Percentiles rank a stretch among this genome's conserved stretches.
Evolutionary conservation across 2,888 invertebrate genomes (phyloP).

Genomic region (Slavum lentiscoides): DNA sequence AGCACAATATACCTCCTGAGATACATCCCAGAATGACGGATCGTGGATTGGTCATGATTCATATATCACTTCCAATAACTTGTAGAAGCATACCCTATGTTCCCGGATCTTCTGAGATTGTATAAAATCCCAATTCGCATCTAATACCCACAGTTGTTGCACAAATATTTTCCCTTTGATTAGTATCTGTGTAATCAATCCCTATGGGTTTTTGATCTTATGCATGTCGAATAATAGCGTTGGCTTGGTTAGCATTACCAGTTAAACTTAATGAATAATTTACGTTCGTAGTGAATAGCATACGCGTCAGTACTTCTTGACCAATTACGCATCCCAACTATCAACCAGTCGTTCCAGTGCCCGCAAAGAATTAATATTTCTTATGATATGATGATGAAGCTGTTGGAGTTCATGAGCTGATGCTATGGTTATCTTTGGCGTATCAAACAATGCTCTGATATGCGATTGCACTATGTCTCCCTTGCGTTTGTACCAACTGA

Average conservation of each 20-base stretch:
- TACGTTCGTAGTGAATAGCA: too few species aligned
- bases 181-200: not conserved
- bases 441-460: not conserved
- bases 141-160: not conserved
- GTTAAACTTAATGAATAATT: too few species aligned
- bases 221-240: not conserved
- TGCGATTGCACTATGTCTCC: not conserved
- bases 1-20: not conserved
- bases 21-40: not conserved
- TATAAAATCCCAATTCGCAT: not conserved
- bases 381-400: not conserved
- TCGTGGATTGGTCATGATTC: too few species aligned
- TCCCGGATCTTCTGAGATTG: not conserved
- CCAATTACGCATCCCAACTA: not conserved
- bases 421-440: not conserved
- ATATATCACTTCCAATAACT: not conserved
- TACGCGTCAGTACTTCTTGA: too few species aligned
- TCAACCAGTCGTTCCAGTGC: not conserved
- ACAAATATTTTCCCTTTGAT: not conserved
- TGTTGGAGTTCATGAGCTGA: not conserved
- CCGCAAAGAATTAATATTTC: not conserved
- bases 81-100: not conserved
- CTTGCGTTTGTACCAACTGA: not conserved
- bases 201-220: not conserved
- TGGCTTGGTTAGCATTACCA: not conserved